phyloP scores from a whole-genome alignment of 2,797 vertebrate species.

The Urosaurus nigricauda region DNA sequence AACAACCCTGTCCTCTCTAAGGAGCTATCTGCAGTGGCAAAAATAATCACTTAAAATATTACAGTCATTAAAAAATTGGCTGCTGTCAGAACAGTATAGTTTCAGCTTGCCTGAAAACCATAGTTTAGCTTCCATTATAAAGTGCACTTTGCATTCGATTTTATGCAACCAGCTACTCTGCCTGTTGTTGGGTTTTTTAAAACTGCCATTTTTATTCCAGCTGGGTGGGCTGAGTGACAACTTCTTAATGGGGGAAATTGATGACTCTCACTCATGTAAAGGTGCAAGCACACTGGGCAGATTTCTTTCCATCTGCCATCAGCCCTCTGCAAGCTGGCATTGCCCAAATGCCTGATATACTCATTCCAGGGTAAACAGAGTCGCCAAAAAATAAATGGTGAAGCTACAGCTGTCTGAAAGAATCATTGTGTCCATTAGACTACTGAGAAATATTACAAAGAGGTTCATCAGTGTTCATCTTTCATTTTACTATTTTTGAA shows the following conservation, averaged over 20 bases:
- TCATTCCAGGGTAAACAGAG: slow-evolving; percentile 76
- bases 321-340: slow-evolving; percentile 82
- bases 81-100: slow-evolving; percentile 76
- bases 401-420: slow-evolving; percentile 78
- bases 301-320: slow-evolving; percentile 84
- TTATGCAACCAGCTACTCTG: slow-evolving; percentile 79
- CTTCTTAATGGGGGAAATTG: slow-evolving; percentile 85
- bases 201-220: slow-evolving; percentile 74
- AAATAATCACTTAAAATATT: slow-evolving; percentile 88
- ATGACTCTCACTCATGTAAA: slow-evolving; percentile 80
- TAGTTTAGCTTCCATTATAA: slow-evolving; percentile 81
- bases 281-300: slow-evolving; percentile 81
- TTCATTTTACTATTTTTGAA: slow-evolving; percentile 63
- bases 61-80: slow-evolving; percentile 85
- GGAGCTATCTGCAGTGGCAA: slow-evolving; percentile 83
- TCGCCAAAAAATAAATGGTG: slow-evolving; percentile 79
- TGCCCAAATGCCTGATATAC: slow-evolving; percentile 78
- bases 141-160: slow-evolving; percentile 78
- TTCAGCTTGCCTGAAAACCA: slow-evolving; percentile 82
- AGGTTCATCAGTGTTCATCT: slow-evolving; percentile 65
- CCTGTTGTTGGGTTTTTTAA: slow-evolving; percentile 63
- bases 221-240: slow-evolving; percentile 84
- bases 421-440: slow-evolving; percentile 76
- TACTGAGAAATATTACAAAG: slow-evolving; percentile 72
- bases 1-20: slow-evolving; percentile 77